Percentiles rank a stretch among this genome's conserved stretches.
These are phyloP conservation scores for Tetramorium bicarinatum DNA, from an alignment of 2,888 invertebrate genomes.

Conservation along the genomic window DNA sequence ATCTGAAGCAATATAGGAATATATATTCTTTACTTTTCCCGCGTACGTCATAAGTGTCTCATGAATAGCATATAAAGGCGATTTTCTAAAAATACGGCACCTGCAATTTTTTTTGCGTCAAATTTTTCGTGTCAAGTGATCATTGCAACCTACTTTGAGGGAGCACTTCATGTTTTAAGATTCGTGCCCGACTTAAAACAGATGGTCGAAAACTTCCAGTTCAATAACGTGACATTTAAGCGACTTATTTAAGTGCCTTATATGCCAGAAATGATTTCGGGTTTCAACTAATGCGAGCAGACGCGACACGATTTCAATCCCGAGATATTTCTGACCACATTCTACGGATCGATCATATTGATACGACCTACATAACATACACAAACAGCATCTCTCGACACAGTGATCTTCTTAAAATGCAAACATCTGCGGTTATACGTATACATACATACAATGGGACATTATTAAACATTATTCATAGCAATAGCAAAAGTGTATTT, in stretches of 20 bases:
- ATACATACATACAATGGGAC: not conserved
- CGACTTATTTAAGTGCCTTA: slow-evolving; percentile 29
- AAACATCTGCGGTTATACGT: not conserved
- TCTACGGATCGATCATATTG: slow-evolving; percentile 39
- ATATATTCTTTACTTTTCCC: not conserved
- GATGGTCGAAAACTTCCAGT: slow-evolving; percentile 30
- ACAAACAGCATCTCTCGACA: slow-evolving; percentile 23
- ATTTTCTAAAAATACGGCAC: slow-evolving; percentile 30
- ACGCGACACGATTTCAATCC: slow-evolving; percentile 40
- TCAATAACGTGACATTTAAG: slow-evolving; percentile 45
- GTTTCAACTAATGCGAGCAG: slow-evolving; percentile 26
- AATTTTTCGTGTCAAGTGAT: slow-evolving; percentile 26
- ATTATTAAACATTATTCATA: slow-evolving; percentile 35
- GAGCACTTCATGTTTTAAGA: slow-evolving; percentile 11
- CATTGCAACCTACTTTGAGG: not conserved
- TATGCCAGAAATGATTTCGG: slow-evolving; percentile 31
- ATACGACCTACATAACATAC: slow-evolving; percentile 48
- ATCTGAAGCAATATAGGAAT: not conserved
- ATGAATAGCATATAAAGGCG: slow-evolving; percentile 7
- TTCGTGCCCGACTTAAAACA: slow-evolving; percentile 12
- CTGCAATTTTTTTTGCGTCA: slow-evolving; percentile 33
- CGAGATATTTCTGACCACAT: slow-evolving; percentile 44
- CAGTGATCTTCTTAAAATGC: slow-evolving; percentile 30
- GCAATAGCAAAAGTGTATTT: not conserved
- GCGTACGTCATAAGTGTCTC: slow-evolving; percentile 3